Evolutionary conservation across 2,888 invertebrate species (phyloP).

Genomic region (Anodontia alba): DNA sequence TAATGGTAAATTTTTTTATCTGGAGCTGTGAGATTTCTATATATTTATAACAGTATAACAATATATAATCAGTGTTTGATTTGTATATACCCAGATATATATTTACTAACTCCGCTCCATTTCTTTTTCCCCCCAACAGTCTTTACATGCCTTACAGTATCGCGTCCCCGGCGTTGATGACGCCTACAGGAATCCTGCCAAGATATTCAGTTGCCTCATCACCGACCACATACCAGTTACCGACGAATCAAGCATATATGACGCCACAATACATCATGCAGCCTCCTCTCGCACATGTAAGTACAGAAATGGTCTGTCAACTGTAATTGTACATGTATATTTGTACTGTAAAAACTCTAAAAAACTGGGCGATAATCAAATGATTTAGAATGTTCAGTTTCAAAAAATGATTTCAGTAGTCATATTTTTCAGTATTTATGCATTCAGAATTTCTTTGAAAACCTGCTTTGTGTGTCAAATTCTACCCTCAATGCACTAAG

Average conservation of each 20-base stretch:
- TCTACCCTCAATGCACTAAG: no score
- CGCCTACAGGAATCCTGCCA: constrained; percentile 77
- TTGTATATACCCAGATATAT: constrained; percentile 33
- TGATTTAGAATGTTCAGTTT: no score
- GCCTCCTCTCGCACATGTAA: constrained; percentile 79
- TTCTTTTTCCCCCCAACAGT: constrained; percentile 42
- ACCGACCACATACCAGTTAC: constrained; percentile 83
- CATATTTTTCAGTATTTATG: no score
- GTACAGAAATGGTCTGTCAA: constrained; percentile 39
- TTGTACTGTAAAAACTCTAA: background rate
- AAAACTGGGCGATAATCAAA: no score
- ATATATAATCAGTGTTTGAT: constrained; percentile 7
- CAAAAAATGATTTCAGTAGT: no score
- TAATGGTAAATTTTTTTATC: no score
- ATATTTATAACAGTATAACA: background rate
- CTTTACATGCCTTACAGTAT: constrained; percentile 76
- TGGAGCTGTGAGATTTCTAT: no score
- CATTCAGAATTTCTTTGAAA: no score
- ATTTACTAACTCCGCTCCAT: constrained; percentile 22
- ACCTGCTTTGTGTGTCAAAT: no score
- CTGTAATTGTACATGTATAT: background rate
- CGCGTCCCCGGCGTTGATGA: constrained; percentile 68
- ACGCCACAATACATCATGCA: constrained; percentile 79
- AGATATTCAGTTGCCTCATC: constrained; percentile 79
- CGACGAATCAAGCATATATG: constrained; percentile 64